phyloP scores from a whole-genome alignment of 2,797 vertebrate genomes.

The Florisuga fusca region DNA sequence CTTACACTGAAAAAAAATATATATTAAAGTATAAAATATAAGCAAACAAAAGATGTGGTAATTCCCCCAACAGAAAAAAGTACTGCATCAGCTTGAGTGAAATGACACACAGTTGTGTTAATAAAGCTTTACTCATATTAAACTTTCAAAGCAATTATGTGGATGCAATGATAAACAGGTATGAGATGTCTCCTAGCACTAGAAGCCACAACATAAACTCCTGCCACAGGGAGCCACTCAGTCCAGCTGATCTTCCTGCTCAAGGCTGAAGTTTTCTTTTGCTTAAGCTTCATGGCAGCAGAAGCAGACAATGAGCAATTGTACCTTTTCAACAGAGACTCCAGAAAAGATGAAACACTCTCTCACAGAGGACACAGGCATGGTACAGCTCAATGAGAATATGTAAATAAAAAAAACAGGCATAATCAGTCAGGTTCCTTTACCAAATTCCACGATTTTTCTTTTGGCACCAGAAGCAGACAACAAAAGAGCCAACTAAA shows the following conservation, averaged over 20 bases:
- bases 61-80: background rate
- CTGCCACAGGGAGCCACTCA: slow-evolving; percentile 16
- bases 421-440: background rate
- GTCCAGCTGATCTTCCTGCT: slow-evolving; percentile 13
- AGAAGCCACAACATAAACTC: slow-evolving; percentile 9
- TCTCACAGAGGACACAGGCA: background rate
- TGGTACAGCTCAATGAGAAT: background rate
- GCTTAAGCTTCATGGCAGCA: background rate
- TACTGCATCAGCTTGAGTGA: background rate
- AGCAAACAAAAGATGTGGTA: background rate
- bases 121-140: background rate
- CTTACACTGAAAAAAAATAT: background rate
- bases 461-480: slow-evolving; percentile 10
- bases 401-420: slow-evolving; percentile 18
- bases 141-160: background rate
- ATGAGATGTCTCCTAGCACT: background rate
- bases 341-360: slow-evolving; percentile 20
- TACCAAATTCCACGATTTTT: background rate
- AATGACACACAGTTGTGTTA: background rate
- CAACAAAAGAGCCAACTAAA: background rate
- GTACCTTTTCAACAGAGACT: background rate
- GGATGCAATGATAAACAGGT: background rate
- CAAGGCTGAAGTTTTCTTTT: slow-evolving; percentile 6
- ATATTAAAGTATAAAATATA: background rate
- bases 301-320: background rate